These are phyloP conservation scores for Clarias macrocephalus DNA, from an alignment of 2,113 vertebrate genomes.

Conservation along the genomic window DNA sequence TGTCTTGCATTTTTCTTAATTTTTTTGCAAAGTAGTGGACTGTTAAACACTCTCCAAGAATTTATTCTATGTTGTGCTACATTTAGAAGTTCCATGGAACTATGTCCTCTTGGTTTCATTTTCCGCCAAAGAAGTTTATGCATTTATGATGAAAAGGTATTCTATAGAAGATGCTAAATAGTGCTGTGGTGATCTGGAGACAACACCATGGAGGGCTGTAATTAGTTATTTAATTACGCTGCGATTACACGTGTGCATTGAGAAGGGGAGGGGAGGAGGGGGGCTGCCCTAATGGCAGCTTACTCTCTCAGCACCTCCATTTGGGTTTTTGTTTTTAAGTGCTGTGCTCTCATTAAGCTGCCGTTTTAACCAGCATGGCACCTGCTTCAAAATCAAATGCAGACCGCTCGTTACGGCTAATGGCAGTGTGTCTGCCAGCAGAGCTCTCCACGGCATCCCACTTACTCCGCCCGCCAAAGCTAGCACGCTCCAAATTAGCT, in stretches of 20 bases:
- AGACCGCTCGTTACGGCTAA: conserved; percentile 73
- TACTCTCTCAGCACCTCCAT: conserved; percentile 61
- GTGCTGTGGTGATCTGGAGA: conserved; percentile 43
- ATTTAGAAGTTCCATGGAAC: not conserved
- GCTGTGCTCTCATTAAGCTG: conserved; percentile 73
- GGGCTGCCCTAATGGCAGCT: conserved; percentile 62
- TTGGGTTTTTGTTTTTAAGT: conserved; percentile 61
- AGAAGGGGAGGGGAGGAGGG: conserved; percentile 36
- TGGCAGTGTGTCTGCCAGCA: conserved; percentile 65
- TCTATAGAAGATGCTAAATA: conserved; percentile 42
- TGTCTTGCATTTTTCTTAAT: not conserved
- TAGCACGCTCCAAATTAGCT: conserved; percentile 67
- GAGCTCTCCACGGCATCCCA: conserved; percentile 58
- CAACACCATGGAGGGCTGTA: conserved; percentile 56
- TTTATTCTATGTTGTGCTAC: not conserved
- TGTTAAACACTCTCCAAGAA: not conserved
- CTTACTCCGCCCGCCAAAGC: conserved; percentile 61
- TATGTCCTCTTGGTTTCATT: not conserved
- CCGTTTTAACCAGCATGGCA: conserved; percentile 70
- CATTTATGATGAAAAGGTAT: conserved; percentile 42
- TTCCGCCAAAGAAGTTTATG: not conserved
- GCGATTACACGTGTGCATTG: conserved; percentile 54
- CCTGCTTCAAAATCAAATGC: conserved; percentile 71
- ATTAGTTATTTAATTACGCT: conserved; percentile 61
- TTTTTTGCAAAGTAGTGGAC: not conserved